Percentiles rank a stretch among this genome's conserved stretches.
These are phyloP conservation scores for Phasianus colchicus DNA, from an alignment of 2,113 vertebrate species.

Conservation along the genomic window DNA sequence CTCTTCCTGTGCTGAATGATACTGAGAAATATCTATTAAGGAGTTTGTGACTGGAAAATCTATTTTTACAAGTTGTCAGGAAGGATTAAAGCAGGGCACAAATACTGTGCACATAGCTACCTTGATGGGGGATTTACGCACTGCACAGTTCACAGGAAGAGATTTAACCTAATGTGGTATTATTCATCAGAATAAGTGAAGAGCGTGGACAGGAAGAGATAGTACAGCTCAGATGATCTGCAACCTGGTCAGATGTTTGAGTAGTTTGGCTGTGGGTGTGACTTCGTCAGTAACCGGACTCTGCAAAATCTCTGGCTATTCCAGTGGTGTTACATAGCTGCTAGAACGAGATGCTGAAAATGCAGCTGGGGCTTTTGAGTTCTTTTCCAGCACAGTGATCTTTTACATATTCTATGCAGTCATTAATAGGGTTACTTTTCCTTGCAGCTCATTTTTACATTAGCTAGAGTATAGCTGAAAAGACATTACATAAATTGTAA, in stretches of 20 bases:
- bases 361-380: not conserved
- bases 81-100: not conserved
- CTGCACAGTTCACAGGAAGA: not conserved
- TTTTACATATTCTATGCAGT: not conserved
- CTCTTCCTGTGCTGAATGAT: not conserved
- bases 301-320: not conserved
- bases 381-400: not conserved
- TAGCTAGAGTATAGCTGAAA: not conserved
- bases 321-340: not conserved
- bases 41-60: not conserved
- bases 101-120: not conserved
- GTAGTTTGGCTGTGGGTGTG: not conserved
- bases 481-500: not conserved
- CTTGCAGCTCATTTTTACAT: not conserved
- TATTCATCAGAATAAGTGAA: not conserved
- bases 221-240: not conserved
- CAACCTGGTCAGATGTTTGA: not conserved
- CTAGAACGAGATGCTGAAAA: not conserved
- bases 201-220: not conserved
- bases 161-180: not conserved
- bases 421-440: not conserved
- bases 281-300: not conserved
- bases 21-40: not conserved
- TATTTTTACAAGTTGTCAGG: not conserved
- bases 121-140: fast-evolving